Base-by-base conservation (phyloP, 35 echinoderm and acorn worm species). In the Ophiothrix spiculata region DNA sequence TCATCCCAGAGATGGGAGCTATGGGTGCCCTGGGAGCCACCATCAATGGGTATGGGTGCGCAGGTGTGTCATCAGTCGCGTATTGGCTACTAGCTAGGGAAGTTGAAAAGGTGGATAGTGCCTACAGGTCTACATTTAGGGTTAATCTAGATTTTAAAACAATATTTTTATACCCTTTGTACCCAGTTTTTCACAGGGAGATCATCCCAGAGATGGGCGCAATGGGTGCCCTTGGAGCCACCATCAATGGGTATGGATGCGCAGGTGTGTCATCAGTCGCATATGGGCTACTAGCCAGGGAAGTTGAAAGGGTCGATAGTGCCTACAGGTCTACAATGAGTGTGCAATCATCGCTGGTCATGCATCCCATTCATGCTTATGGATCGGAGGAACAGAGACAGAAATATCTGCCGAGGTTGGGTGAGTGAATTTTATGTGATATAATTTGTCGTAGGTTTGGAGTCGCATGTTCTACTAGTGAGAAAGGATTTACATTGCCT, bases 351-450 rank as follows among this genome's bases (percentile, higher is more conserved):
- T 99, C 96, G 19, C 87, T 99, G 14, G 96, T 99, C 39, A 99
- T 99, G 96, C 96, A 99, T 91, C 96, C 96, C 0, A 99, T 99
- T 64, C 76, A 99, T 81, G 87, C 81, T 1, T 99, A 99, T 90
- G 96, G 96, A 33, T 79, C 96, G 31, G 92, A 94, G 42, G 86
- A 88, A 79, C 96, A 99, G 89, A 90, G 81, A 46, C 84, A 94
- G 42, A 91, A 89, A 86, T 99, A 94, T 60, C 87, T 99, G 32
- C 96, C 89, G 74, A 94, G 78, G 77, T 86, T 99, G 40, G 96
- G 96, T 99, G 77, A 85, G 79, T 32, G 35, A 23, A 33, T 38
- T 0, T 40, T 40, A 25, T 40, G n/a, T n/a, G n/a, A n/a, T n/a
- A n/a, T n/a, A n/a, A n/a, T n/a, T n/a, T n/a, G n/a, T n/a, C n/a